Base-by-base conservation (phyloP, 2,888 invertebrate genomes). In the Hirtodrosophila duncani region DNA sequence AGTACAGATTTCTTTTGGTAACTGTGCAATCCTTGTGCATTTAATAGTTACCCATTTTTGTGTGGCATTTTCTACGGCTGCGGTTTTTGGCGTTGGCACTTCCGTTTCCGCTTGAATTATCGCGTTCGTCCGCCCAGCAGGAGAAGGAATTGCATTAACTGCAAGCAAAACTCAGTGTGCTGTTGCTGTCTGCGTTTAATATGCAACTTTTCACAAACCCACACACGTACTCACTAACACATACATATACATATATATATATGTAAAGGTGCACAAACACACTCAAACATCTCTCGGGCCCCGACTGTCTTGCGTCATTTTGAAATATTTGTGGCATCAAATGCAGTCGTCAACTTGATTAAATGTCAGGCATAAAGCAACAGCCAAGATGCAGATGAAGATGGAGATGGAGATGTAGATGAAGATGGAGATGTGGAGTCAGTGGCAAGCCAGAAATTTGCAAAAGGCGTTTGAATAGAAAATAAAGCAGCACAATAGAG, bases 271-370 rank as follows among this genome's bases (percentile, higher is more conserved):
- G 18, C 33, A 33, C 7, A 20, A 6, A 29, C 18, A 36, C 34
- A 27, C 2, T 6, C 20, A 45, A 20, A 36, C 39, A 23, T 31
- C 24, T 36, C 26, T 21, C 31, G 29, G 36, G 38, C 61, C 36
- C 52, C 51, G 45, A 63, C 67, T 64, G 75, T 75, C 78, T 72
- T 78, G 70, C 71, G 70, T 68, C 80, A 78, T 80, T 74, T 78
- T 78, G 74, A 78, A 78, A 78, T 81, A 78, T 81, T 81, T 81
- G 81, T 68, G 77, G 79, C 78, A 79, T 80, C 81, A 77, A 77
- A 75, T 75, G 81, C 77, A 77, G 77, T 74, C 80, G 78, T 80
- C 77, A 78, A 81, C 71, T 78, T 81, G 81, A 78, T 78, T 78
- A 81, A 81, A 78, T 81, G 79, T 78, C 78, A 71, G 71, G 68